A percentile compares a stretch with the other conserved stretches of the same genome.
phyloP scores from a whole-genome alignment of 2,888 invertebrate species.

The Pterostichus madidus region DNA sequence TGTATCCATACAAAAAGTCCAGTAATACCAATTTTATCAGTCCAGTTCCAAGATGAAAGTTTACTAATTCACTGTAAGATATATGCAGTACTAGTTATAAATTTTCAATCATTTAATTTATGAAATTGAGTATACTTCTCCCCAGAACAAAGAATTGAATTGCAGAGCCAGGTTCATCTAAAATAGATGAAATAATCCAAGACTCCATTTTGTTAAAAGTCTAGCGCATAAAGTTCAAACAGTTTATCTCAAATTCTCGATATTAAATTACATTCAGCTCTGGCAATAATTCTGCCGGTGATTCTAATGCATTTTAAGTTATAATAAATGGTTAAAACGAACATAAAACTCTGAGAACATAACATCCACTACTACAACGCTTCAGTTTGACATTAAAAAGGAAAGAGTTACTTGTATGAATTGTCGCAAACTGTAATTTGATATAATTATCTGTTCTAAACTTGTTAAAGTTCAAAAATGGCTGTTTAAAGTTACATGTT shows the following conservation, averaged over 20 bases:
- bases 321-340: constrained; percentile 10
- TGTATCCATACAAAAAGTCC: too few relatives aligned
- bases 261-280: constrained; percentile 9
- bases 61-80: too few relatives aligned
- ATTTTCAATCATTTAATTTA: constrained; percentile 12
- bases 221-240: neutral
- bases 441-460: constrained; percentile 40
- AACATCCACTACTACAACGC: neutral
- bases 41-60: too few relatives aligned
- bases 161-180: neutral
- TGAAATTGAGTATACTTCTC: neutral
- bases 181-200: constrained; percentile 23
- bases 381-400: constrained; percentile 3
- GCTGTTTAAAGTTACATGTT: constrained; percentile 34
- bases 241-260: neutral
- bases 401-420: neutral
- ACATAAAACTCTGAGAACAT: neutral
- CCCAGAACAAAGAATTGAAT: constrained; percentile 6
- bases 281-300: neutral
- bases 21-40: too few relatives aligned
- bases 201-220: neutral
- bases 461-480: constrained; percentile 51
- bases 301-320: constrained; percentile 18
- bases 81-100: neutral
- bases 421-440: neutral